Conservation (phyloP, 2,113 vertebrate genomes). For the Psittacula cyanocephala region DNA sequence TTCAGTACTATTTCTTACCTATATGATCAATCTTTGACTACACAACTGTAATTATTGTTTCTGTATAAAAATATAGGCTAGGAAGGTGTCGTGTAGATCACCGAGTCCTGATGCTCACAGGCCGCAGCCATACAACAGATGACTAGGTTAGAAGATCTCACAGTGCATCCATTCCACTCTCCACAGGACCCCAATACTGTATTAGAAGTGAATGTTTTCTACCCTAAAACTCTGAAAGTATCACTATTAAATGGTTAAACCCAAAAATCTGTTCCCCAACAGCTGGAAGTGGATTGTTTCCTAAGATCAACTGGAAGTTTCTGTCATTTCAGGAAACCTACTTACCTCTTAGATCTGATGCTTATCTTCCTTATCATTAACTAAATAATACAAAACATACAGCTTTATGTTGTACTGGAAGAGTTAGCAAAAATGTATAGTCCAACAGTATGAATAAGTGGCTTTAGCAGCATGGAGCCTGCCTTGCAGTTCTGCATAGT, state of each 20-base stretch:
- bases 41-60: neutral
- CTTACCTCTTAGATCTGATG: neutral
- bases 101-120: neutral
- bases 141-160: neutral
- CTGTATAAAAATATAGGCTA: neutral
- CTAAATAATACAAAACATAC: neutral
- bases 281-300: neutral
- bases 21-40: neutral
- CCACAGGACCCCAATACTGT: neutral
- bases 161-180: neutral
- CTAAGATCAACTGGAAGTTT: neutral
- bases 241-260: neutral
- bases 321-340: neutral
- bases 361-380: neutral
- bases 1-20: neutral
- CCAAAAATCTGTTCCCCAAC: neutral
- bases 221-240: neutral
- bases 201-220: neutral
- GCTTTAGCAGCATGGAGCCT: neutral
- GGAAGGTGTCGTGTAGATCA: neutral
- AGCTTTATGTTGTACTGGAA: neutral
- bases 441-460: neutral
- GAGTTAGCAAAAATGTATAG: neutral
- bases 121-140: neutral
- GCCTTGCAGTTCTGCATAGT: neutral